A percentile compares a stretch with the other conserved stretches of the same genome.
These are phyloP conservation scores for Ectemnius continuus DNA, from an alignment of 2,888 invertebrate genomes.

Conservation along the genomic window DNA sequence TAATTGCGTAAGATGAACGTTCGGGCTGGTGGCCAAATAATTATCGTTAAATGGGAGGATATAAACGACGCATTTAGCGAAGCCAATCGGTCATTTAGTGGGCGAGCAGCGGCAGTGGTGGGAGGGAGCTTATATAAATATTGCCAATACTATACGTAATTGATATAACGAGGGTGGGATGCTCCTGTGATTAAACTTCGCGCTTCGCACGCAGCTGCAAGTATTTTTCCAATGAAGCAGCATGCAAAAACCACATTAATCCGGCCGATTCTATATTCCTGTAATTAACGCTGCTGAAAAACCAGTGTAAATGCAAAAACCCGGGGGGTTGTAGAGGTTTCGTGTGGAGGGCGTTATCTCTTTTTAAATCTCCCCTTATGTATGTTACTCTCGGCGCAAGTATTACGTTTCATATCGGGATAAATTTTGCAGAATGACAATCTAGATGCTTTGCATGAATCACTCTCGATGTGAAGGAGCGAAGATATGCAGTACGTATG, in stretches of 20 bases:
- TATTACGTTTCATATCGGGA: too few relatives aligned
- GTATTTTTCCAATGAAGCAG: too few relatives aligned
- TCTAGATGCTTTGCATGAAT: too few relatives aligned
- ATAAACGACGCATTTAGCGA: conserved; percentile 21
- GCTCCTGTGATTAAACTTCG: conserved; percentile 48
- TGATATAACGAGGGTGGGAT: conserved; percentile 58
- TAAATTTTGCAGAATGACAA: too few relatives aligned
- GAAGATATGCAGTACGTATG: too few relatives aligned
- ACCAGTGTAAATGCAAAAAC: conserved; percentile 34
- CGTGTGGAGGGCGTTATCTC: conserved; percentile 17
- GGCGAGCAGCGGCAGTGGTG: conserved; percentile 12
- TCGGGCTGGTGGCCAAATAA: conserved; percentile 14
- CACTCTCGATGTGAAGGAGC: too few relatives aligned
- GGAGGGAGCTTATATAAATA: conserved; percentile 58
- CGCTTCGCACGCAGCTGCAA: too few relatives aligned
- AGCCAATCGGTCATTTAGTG: conserved; percentile 34
- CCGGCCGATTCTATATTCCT: neutral
- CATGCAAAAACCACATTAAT: conserved; percentile 16
- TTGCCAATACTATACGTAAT: conserved; percentile 49
- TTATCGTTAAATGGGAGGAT: conserved; percentile 22
- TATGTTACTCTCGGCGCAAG: too few relatives aligned
- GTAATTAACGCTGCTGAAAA: conserved; percentile 45
- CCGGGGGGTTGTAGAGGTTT: conserved; percentile 18
- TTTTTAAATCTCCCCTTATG: conserved; percentile 26
- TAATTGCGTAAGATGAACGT: neutral